These are phyloP conservation scores for Diplazon laetatorius DNA, from an alignment of 2,888 invertebrate species.

Conservation along the genomic window DNA sequence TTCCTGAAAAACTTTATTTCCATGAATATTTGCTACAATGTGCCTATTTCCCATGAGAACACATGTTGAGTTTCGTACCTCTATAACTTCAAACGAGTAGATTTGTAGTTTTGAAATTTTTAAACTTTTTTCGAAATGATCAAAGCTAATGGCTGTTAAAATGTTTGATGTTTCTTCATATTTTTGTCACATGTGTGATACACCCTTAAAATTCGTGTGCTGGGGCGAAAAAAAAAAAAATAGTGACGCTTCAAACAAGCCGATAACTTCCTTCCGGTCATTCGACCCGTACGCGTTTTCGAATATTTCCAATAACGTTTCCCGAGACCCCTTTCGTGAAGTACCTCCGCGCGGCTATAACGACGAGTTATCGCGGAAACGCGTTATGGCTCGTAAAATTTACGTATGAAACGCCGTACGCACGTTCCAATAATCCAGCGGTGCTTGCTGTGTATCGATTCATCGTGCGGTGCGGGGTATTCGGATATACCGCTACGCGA, in stretches of 20 bases:
- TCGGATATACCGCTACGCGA: neutral
- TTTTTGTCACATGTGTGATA: no score
- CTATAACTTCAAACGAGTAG: no score
- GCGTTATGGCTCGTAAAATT: slow-evolving; percentile 63
- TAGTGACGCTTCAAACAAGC: slow-evolving; percentile 68
- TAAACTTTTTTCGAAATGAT: no score
- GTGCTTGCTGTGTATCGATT: slow-evolving; percentile 45
- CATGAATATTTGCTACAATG: no score
- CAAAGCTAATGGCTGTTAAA: no score
- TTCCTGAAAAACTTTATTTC: no score
- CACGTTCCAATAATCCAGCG: slow-evolving; percentile 27
- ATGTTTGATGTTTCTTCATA: no score
- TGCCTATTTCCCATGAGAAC: no score
- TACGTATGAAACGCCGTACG: slow-evolving; percentile 37
- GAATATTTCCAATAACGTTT: slow-evolving; percentile 53
- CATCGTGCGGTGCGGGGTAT: neutral
- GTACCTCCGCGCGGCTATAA: slow-evolving; percentile 44
- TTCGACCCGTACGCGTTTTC: slow-evolving; percentile 69
- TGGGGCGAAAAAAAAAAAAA: neutral
- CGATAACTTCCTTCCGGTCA: slow-evolving; percentile 78
- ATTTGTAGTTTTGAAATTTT: no score
- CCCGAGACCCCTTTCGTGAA: neutral
- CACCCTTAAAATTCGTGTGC: slow-evolving; percentile 65
- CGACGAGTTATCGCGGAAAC: slow-evolving; percentile 56
- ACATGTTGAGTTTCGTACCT: no score